Base-by-base conservation (phyloP, 2,113 vertebrate genomes). In the Sorex fumeus region DNA sequence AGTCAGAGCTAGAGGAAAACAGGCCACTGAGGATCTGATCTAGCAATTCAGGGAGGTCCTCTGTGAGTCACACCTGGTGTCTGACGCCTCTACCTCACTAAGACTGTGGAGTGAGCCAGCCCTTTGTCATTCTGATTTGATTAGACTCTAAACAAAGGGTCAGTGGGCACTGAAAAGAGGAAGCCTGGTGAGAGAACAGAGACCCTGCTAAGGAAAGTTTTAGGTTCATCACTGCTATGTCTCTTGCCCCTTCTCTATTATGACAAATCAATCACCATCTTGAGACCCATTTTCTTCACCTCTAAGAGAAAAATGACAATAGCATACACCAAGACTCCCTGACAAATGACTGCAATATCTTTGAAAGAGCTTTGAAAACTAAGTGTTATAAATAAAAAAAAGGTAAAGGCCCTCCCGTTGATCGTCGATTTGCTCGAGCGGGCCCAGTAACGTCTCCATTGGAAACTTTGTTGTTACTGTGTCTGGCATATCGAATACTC, bases 321-420 rank as follows among this genome's bases (percentile, higher is more conserved):
- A 72, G 36, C 45, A n/a, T 1, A 5, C 21, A 12, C 34, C 23
- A 27, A 25, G 30, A 36, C 4, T 57, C 9, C 2, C 0, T 9
- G 15, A 11, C 11, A 10, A 67, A 12, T 32, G 11, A 82, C 3
- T 76, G 74, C 50, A 34, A 25, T 25, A 28, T 62, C 53, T 94
- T 43, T 86, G 40, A 69, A 85, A 82, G 19, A 36, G n/a, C 12
- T 86, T 92, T 69, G 32, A 64, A 85, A 91, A 50, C 15, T 79
- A 71, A 60, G 0, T 62, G 27, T 27, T 82, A 81, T 64, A 81
- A 87, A 57, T 60, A 67, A n/a, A n/a, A n/a, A n/a, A n/a, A n/a
- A n/a, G n/a, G n/a, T n/a, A n/a, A n/a, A n/a, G n/a, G n/a, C n/a
- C n/a, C n/a, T n/a, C n/a, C n/a, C n/a, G n/a, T n/a, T n/a, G n/a